A percentile compares a stretch with the other conserved stretches of the same genome.
phyloP scores from a whole-genome alignment of 2,888 invertebrate species.

The Scaptomyza flava region DNA sequence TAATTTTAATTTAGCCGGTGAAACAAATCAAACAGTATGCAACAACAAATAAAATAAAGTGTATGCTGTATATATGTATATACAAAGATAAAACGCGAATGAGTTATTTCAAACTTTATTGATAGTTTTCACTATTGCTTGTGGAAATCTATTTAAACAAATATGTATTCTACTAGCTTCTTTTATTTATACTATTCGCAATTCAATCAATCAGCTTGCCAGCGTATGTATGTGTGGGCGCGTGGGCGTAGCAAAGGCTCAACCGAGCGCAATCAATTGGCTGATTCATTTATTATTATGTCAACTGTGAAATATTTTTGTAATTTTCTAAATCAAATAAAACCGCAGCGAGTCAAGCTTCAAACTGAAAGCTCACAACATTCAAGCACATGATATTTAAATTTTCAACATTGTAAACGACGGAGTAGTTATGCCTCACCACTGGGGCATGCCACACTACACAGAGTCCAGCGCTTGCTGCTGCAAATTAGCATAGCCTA shows the following conservation, averaged over 20 bases:
- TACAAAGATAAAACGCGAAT: constrained; percentile 3
- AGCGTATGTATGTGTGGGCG: constrained; percentile 19
- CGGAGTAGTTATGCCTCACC: constrained; percentile 1
- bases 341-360: constrained; percentile 2
- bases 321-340: constrained; percentile 48
- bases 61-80: too few species aligned
- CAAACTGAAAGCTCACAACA: constrained; percentile 3
- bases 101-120: constrained; percentile 22
- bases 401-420: constrained; percentile 12
- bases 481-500: constrained; percentile 77
- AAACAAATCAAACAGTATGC: constrained; percentile 29
- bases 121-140: constrained; percentile 25
- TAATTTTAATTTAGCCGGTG: constrained; percentile 57
- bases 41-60: constrained; percentile 2
- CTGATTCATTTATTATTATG: constrained; percentile 63
- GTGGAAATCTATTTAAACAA: constrained; percentile 39
- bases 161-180: constrained; percentile 10
- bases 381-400: constrained; percentile 30
- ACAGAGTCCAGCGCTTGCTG: constrained; percentile 17
- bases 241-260: constrained; percentile 11
- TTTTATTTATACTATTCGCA: constrained; percentile 10
- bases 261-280: constrained; percentile 30
- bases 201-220: constrained; percentile 67
- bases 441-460: constrained; percentile 18
- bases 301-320: constrained; percentile 58